phyloP scores from a whole-genome alignment of 1,140 invertebrate genomes.

The Aphis gossypii region DNA sequence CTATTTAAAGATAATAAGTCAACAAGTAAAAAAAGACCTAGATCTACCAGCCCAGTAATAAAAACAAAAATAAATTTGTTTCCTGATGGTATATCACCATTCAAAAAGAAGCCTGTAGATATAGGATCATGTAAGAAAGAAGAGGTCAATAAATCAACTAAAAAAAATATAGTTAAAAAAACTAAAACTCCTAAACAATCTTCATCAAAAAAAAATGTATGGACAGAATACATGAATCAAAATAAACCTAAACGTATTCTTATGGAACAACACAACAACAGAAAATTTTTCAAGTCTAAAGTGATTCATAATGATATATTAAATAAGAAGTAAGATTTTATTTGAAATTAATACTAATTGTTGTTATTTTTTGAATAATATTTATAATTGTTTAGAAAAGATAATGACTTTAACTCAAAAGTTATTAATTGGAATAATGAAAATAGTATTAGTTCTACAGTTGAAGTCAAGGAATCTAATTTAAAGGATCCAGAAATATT shows the following conservation, averaged over 20 bases:
- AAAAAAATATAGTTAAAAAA: not conserved
- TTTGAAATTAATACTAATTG: not conserved
- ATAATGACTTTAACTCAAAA: slow-evolving; percentile 39
- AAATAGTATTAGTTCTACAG: slow-evolving; percentile 6
- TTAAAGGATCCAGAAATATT: slow-evolving; percentile 28
- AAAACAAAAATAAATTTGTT: slow-evolving; percentile 35
- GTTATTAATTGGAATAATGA: slow-evolving; percentile 49
- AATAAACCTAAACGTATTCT: slow-evolving; percentile 27
- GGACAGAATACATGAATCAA: slow-evolving; percentile 32
- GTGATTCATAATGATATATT: slow-evolving; percentile 1
- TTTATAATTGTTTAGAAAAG: slow-evolving; percentile 9
- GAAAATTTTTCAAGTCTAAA: slow-evolving; percentile 51
- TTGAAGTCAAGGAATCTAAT: not conserved
- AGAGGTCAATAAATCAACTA: not conserved
- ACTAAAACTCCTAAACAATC: not conserved
- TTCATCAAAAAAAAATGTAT: slow-evolving; percentile 43
- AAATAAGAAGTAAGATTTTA: not conserved
- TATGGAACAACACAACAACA: not conserved
- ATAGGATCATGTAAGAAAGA: not conserved
- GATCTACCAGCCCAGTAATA: not conserved
- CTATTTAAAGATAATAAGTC: slow-evolving; percentile 39
- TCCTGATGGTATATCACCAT: slow-evolving; percentile 3
- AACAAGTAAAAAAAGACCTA: slow-evolving; percentile 42
- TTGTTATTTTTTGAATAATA: not conserved
- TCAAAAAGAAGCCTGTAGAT: slow-evolving; percentile 13